Evolutionary conservation across 2,797 vertebrate species (phyloP), one percentile per base, ranked within the genome.

Genomic region (Poeciliopsis infans): DNA sequence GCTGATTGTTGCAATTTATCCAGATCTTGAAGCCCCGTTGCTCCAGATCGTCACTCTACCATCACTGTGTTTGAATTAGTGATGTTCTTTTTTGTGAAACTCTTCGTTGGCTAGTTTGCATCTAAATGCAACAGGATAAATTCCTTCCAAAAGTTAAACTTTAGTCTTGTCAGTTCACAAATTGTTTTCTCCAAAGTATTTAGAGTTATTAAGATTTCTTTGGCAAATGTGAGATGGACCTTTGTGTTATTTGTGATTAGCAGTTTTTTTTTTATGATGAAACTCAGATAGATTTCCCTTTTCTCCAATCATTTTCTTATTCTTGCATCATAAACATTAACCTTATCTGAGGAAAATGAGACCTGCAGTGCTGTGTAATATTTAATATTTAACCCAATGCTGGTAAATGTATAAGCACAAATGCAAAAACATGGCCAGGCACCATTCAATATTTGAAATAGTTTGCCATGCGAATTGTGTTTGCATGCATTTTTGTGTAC

Each of bases 341-440:
- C 28, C 12, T 28, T 61, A 33, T 16, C 57, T 31, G 57, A 61
- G 28, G 57, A 31, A 59, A 59, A 28, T 31, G 57, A 59, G 28
- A n/a, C n/a, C 25, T 55, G 49, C 20, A 25, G 49, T 53, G 49
- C 49, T 66, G 53, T 86, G 61, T 88, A 73, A 89, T 83, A 79
- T 74, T 86, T 80, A 88, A 84, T 83, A 90, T 88, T 83, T 83
- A 88, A 87, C 75, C 79, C 82, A 12, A 81, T 79, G 77, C 79
- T 31, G 45, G 53, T 82, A 66, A 83, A 83, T 43, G 45, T 71
- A 84, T 77, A 74, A 90, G 79, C 36, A 61, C 31, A 70, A 66
- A 41, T 28, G 57, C 41, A 47, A 49, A 61, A 81, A 72, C 46
- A 73, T 39, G 15, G 77, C 59, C 73, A 13, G 64, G 68, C 46